Base-by-base conservation (phyloP, 2,797 vertebrate genomes). In the Neopelma chrysocephalum region DNA sequence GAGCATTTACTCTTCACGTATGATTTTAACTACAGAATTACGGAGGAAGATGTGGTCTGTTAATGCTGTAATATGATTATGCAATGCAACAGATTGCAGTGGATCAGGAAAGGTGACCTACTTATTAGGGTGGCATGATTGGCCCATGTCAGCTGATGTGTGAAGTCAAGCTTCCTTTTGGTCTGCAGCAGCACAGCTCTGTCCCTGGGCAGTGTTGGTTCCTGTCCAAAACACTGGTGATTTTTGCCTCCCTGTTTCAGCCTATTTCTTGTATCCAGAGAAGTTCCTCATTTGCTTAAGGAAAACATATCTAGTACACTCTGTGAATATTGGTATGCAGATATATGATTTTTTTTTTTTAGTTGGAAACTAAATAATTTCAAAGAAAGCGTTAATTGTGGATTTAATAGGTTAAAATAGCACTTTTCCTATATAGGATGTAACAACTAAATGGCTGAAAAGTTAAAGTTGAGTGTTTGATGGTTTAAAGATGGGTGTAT, bases 61-160 rank as follows among this genome's bases (percentile, higher is more conserved):
- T 89, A 93, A 77, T 80, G 78, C 87, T 76, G 48, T 87, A 82
- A 89, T 60, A 64, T 85, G 92, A 45, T 92, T 96, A 94, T 1
- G 38, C 92, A 93, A 68, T 53, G 48, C 81, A 89, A 20, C 90
- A 97, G 93, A 85, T 96, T 95, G 96, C 94, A 82, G 93, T 92
- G 92, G 75, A 92, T 94, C 93, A 95, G 93, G 95, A 96, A 96
- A 85, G 84, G 95, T 96, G 94, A 96, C 95, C 95, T 96, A 95
- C 89, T 95, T 94, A 89, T 60, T 92, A 66, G 84, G 68, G 75
- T 96, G 90, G 76, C 82, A 82, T 85, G 90, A 90, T 64, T 96
- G 96, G 96, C 92, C 90, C 42, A 1, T 94, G 96, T 94, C 93
- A 94, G 93, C 86, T 97, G 93, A 90, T 93, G 86, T 75, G 62